Percentiles rank a stretch among this genome's conserved stretches.
Evolutionary conservation across 2,797 vertebrate species (phyloP).

Genomic region (Percopsis omiscomaycus): DNA sequence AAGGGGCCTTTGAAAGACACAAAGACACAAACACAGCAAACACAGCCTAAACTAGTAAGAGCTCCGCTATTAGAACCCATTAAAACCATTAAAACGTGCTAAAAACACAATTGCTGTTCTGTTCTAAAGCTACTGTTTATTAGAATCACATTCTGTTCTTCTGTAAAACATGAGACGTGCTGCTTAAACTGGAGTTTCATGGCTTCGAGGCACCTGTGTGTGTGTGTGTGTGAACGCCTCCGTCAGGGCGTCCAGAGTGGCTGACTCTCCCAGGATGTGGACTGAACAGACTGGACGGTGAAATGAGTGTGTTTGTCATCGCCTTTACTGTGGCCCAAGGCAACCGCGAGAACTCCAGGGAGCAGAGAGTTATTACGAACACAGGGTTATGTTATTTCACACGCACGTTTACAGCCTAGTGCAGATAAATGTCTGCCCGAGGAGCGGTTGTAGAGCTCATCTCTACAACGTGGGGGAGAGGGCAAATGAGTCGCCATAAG

Average conservation of each 20-base stretch:
- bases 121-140: no score
- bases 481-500: constrained; percentile 4
- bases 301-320: constrained; percentile 50
- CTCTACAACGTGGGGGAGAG: constrained; percentile 16
- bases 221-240: constrained; percentile 32
- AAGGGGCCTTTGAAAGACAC: no score
- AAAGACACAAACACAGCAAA: no score
- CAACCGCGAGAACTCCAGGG: constrained; percentile 32
- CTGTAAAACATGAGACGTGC: no score
- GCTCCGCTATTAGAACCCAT: no score
- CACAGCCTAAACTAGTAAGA: no score
- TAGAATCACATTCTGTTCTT: no score
- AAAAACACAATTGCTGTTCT: no score
- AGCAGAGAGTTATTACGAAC: constrained; percentile 39
- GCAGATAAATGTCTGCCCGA: constrained; percentile 32
- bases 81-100: no score
- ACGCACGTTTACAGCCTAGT: constrained; percentile 44
- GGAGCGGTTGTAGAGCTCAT: constrained; percentile 31
- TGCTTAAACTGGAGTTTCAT: neutral
- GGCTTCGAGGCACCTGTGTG: constrained; percentile 26
- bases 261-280: constrained; percentile 30
- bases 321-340: constrained; percentile 43
- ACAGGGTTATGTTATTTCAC: no score
- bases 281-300: constrained; percentile 42
- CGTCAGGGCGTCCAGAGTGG: constrained; percentile 14